Conservation (phyloP, 2,113 vertebrate species). For the Macroglossus sobrinus region DNA sequence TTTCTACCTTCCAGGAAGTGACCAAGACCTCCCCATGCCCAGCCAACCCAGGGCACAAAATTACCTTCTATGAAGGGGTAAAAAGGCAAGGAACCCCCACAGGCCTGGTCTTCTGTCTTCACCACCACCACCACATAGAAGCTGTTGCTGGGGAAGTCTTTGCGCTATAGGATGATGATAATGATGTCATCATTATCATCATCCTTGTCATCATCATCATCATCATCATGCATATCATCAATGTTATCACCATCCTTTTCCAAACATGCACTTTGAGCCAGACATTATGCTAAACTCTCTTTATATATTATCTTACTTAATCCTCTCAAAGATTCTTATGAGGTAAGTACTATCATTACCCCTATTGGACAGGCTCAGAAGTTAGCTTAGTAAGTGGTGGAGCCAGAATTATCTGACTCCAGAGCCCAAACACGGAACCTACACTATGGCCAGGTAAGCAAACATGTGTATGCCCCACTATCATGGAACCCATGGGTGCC, state of each 20-base stretch:
- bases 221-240: rapidly evolving
- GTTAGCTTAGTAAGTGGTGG: background rate
- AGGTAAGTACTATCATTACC: background rate
- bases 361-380: background rate
- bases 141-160: slow-evolving; percentile 95
- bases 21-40: background rate
- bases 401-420: background rate
- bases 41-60: background rate
- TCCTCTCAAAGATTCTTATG: background rate
- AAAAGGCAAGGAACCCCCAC: slow-evolving; percentile 90
- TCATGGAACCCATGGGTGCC: background rate
- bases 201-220: rapidly evolving
- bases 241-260: background rate
- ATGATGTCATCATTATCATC: rapidly evolving
- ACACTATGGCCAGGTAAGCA: background rate
- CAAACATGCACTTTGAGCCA: background rate
- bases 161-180: slow-evolving; percentile 83
- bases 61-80: slow-evolving; percentile 87
- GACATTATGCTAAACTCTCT: background rate
- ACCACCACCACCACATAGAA: slow-evolving; percentile 98
- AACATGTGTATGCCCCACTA: background rate
- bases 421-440: background rate
- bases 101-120: slow-evolving; percentile 96
- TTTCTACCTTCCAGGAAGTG: background rate
- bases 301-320: background rate